Percentiles rank a stretch among this genome's conserved stretches.
Evolutionary conservation across 2,888 invertebrate species (phyloP).

Genomic region (Leucania comma): DNA sequence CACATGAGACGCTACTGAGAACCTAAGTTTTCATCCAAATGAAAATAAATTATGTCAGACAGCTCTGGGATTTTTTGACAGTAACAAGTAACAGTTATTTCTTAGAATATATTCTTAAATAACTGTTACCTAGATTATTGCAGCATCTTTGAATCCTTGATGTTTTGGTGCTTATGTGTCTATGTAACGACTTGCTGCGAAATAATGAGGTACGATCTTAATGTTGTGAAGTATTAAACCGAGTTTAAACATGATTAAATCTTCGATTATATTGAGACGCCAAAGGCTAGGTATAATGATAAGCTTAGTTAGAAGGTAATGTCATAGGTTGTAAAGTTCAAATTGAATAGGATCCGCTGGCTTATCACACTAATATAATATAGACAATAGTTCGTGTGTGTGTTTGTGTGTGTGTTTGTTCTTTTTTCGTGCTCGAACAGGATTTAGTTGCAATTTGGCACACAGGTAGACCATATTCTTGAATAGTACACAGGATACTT

Average conservation of each 20-base stretch:
- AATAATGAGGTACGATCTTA: background rate
- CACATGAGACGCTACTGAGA: too few relatives aligned
- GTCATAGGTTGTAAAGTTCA: background rate
- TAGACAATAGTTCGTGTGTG: too few relatives aligned
- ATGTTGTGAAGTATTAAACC: background rate
- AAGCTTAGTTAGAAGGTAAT: background rate
- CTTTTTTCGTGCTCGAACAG: too few relatives aligned
- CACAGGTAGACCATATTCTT: too few relatives aligned
- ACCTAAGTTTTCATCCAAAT: too few relatives aligned
- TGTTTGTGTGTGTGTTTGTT: too few relatives aligned
- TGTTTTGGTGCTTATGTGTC: background rate
- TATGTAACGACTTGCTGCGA: background rate
- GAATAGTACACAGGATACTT: too few relatives aligned
- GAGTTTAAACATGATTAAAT: too few relatives aligned
- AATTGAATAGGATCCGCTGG: background rate
- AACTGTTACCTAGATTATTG: slow-evolving; percentile 34
- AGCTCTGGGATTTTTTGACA: too few relatives aligned
- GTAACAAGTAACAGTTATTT: slow-evolving; percentile 3
- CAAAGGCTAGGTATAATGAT: background rate
- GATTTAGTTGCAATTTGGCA: too few relatives aligned
- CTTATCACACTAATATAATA: background rate
- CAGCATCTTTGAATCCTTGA: slow-evolving; percentile 20
- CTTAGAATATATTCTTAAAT: slow-evolving; percentile 45
- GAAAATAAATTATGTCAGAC: too few relatives aligned
- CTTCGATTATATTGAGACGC: background rate